Evolutionary conservation across 2,888 invertebrate genomes (phyloP).

Genomic region (Cerastis leucographa): DNA sequence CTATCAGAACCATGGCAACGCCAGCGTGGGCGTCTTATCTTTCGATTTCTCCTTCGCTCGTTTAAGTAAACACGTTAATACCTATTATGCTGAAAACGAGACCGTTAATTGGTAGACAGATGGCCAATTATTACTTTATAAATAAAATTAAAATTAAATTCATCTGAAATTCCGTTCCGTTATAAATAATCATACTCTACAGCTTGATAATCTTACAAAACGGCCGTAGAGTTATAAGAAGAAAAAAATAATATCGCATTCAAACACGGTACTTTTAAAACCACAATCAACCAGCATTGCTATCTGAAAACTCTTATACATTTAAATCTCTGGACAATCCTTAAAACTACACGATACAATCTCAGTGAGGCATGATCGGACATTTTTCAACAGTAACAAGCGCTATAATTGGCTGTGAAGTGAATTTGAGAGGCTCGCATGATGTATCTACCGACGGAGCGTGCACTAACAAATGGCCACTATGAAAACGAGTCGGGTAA

Average conservation of each 20-base stretch:
- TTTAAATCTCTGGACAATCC: conserved; percentile 23
- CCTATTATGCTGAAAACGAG: conserved; percentile 11
- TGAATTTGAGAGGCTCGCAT: conserved; percentile 82
- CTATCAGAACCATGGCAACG: neutral
- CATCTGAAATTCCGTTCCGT: conserved; percentile 2
- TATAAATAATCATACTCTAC: conserved; percentile 1
- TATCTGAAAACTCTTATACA: conserved; percentile 11
- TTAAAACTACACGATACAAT: conserved; percentile 62
- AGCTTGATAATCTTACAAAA: neutral
- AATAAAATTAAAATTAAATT: too few species aligned
- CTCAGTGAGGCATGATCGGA: conserved; percentile 71
- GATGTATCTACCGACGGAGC: conserved; percentile 70
- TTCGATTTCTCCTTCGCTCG: neutral
- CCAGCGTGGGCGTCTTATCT: conserved; percentile 11
- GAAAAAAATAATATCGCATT: neutral
- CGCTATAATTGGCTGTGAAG: conserved; percentile 81
- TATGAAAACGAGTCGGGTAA: conserved; percentile 65
- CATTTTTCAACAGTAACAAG: conserved; percentile 86
- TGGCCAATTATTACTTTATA: neutral
- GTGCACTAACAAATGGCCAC: conserved; percentile 68
- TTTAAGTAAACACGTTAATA: conserved; percentile 26
- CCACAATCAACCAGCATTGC: neutral
- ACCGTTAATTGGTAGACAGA: conserved; percentile 26
- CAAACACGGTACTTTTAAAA: neutral
- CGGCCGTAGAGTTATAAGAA: neutral